phyloP scores from a whole-genome alignment of 2,113 vertebrate species.

The Phalacrocorax brasilianus region DNA sequence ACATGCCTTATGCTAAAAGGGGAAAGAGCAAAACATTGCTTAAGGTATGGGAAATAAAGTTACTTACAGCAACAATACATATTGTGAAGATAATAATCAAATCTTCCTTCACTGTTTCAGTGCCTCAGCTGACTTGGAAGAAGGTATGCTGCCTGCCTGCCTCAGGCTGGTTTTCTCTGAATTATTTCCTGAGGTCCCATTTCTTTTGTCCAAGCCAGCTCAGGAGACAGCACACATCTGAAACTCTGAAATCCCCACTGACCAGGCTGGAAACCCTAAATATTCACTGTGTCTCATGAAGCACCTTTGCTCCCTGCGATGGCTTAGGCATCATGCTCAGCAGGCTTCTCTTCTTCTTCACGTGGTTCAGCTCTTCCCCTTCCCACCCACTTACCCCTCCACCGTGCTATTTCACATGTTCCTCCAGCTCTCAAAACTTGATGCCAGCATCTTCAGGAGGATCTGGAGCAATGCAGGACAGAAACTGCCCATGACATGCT shows the following conservation, averaged over 20 bases:
- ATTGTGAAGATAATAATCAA: neutral
- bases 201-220: neutral
- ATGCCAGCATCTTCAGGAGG: neutral
- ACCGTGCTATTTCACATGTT: neutral
- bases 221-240: neutral
- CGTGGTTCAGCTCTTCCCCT: neutral
- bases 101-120: neutral
- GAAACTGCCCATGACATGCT: neutral
- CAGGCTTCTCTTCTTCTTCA: neutral
- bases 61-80: neutral
- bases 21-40: neutral
- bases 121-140: neutral
- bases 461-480: neutral
- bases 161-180: neutral
- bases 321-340: neutral
- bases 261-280: neutral
- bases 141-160: neutral
- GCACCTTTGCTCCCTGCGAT: neutral
- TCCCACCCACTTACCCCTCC: neutral
- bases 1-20: neutral
- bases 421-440: neutral
- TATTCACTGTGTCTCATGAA: rapidly evolving
- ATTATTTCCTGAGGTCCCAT: neutral
- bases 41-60: neutral
- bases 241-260: neutral